A percentile compares a stretch with the other conserved stretches of the same genome.
Conservation (phyloP, 2,888 invertebrate genomes). For the Griposia aprilina region DNA sequence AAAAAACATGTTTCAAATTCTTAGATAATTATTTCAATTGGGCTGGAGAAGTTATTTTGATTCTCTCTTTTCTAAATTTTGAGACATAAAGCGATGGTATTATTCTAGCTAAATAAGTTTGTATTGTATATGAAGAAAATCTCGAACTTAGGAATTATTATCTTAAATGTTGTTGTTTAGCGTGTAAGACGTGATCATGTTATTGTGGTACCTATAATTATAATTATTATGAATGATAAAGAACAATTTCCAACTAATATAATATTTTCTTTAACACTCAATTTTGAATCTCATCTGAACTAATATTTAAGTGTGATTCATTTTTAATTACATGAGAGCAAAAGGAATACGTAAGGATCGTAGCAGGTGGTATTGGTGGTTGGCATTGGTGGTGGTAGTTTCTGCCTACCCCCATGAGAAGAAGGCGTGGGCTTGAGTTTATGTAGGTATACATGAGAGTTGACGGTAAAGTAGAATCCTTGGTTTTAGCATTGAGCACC, state of each 20-base stretch:
- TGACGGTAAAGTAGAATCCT: too few species aligned
- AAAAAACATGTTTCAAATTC: neutral
- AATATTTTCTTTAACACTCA: neutral
- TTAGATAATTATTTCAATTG: neutral
- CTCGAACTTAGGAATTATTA: neutral
- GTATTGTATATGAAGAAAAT: conserved; percentile 3
- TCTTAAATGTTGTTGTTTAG: conserved; percentile 15
- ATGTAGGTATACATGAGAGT: too few species aligned
- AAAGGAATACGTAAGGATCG: neutral
- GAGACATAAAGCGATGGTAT: conserved; percentile 3
- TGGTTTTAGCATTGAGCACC: neutral
- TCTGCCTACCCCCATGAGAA: too few species aligned
- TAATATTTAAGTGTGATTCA: neutral
- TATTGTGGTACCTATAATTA: conserved; percentile 11
- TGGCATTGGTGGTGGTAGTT: too few species aligned
- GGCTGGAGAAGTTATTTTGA: neutral
- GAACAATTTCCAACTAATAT: conserved; percentile 4
- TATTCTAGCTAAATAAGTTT: conserved; percentile 9
- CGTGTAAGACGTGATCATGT: conserved; percentile 22
- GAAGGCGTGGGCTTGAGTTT: too few species aligned
- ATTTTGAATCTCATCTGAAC: neutral
- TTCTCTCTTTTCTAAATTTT: neutral
- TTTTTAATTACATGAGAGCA: neutral
- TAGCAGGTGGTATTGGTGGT: too few species aligned
- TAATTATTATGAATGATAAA: conserved; percentile 14